These are phyloP conservation scores for Ammodytes dubius DNA, from an alignment of 2,113 vertebrate species.

Conservation along the genomic window DNA sequence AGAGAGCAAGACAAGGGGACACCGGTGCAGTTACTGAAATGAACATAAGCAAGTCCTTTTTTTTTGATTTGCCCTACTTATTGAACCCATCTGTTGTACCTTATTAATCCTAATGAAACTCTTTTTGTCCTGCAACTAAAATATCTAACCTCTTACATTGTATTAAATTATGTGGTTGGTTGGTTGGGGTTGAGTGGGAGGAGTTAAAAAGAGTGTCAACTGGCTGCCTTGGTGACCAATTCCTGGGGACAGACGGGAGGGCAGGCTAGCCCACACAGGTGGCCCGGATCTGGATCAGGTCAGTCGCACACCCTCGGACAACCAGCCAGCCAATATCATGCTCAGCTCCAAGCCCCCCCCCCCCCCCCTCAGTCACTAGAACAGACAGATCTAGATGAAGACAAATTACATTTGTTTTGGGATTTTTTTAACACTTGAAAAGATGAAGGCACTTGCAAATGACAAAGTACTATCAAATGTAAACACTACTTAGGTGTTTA, in stretches of 20 bases:
- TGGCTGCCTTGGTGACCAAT: conserved; percentile 72
- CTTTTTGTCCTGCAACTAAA: neutral
- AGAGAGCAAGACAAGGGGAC: conserved; percentile 51
- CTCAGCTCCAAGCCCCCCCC: conserved; percentile 40
- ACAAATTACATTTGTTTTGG: no score
- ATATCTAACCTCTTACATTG: neutral
- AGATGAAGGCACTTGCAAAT: no score
- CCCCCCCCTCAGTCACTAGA: conserved; percentile 31
- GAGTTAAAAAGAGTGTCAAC: conserved; percentile 27
- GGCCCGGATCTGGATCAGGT: conserved; percentile 80
- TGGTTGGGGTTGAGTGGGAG: conserved; percentile 15
- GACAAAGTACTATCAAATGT: no score
- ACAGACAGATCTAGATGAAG: no score
- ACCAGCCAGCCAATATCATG: conserved; percentile 49
- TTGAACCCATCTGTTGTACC: conserved; percentile 5
- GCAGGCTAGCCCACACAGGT: conserved; percentile 77
- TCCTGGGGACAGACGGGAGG: conserved; percentile 80
- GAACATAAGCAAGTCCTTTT: conserved; percentile 22
- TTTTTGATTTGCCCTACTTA: conserved; percentile 38
- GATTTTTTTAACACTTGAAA: no score
- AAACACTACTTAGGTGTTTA: no score
- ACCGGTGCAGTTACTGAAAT: conserved; percentile 51
- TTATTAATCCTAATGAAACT: neutral
- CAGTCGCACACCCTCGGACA: conserved; percentile 39
- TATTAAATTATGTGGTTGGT: neutral